Evolutionary conservation across 2,113 vertebrate genomes (phyloP), one percentile per base, ranked within the genome.

Genomic region (Thomomys bottae): DNA sequence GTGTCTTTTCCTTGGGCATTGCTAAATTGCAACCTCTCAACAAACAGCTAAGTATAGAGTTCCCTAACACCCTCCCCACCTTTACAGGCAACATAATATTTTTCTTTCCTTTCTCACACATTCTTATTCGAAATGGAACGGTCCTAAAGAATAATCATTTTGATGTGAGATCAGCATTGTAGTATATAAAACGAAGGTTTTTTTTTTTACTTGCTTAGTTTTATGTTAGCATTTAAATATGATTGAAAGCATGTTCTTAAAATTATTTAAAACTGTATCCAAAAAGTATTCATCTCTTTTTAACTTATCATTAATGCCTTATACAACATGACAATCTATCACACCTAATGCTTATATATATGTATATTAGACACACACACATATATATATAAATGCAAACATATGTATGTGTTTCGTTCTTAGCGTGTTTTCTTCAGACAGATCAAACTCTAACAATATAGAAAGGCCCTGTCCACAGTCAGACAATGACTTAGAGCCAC

Each of bases 211-310:
- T 49, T 28, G 45, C 14, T n/a, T 71, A 36, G 45, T 92, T 92
- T 90, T 45, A 81, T 38, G 54, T 63, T 34, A 88, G 67, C 28
- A 92, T 84, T 87, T 87, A 83, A 70, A 77, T 91, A 89, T 61
- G 80, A 87, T 66, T 84, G 40, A 94, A 89, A 87, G 42, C 40
- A 36, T 64, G 10, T 42, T 76, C 57, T 88, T 86, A 32, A 87
- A 95, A 81, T 66, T 57, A 76, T 49, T 84, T 83, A 38, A 71
- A 72, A 14, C 81, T 87, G 72, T 36, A n/a, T 84, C 18, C 40
- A 72, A 70, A 61, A 61, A 49, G 14, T 78, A 81, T 78, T 40
- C 21, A 45, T 87, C 42, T 79, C 57, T 23, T 63, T 75, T 71
- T 80, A 76, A 63, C n/a, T 83, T 89, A 78, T 40, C 42, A 71